Percentiles rank a stretch among this genome's conserved stretches.
These are phyloP conservation scores for Ceryle rudis DNA, from an alignment of 2,797 vertebrate genomes.

Conservation along the genomic window DNA sequence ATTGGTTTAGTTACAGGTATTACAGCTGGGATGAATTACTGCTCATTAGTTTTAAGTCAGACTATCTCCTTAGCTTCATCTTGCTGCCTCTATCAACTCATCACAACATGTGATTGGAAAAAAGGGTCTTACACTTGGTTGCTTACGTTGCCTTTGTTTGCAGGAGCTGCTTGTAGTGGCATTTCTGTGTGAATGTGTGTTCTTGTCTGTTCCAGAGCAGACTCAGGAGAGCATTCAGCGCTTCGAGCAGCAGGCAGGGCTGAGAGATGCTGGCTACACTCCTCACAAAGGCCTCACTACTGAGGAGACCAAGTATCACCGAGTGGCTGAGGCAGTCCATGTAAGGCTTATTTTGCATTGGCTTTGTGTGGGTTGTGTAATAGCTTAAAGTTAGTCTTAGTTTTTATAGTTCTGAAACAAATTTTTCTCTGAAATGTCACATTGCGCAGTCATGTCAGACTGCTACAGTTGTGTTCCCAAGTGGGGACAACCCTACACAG, in stretches of 20 bases:
- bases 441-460: background rate
- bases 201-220: constrained; percentile 84
- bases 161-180: background rate
- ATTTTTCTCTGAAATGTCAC: background rate
- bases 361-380: background rate
- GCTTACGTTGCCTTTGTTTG: background rate
- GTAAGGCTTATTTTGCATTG: constrained; percentile 80
- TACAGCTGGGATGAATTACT: background rate
- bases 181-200: constrained; percentile 34
- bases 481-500: too few species aligned
- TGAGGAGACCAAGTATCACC: constrained; percentile 91
- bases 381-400: background rate
- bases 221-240: constrained; percentile 92
- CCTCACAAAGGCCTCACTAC: constrained; percentile 93
- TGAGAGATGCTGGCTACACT: constrained; percentile 90
- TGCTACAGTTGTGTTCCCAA: background rate
- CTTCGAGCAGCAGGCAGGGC: constrained; percentile 93
- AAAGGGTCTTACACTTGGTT: background rate
- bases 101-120: background rate
- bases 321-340: constrained; percentile 87
- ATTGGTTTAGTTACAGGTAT: background rate
- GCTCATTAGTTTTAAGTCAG: background rate
- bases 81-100: background rate
- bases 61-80: background rate
- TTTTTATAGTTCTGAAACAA: background rate